phyloP scores from a whole-genome alignment of 1,140 invertebrate genomes.

The Papilio dardanus region DNA sequence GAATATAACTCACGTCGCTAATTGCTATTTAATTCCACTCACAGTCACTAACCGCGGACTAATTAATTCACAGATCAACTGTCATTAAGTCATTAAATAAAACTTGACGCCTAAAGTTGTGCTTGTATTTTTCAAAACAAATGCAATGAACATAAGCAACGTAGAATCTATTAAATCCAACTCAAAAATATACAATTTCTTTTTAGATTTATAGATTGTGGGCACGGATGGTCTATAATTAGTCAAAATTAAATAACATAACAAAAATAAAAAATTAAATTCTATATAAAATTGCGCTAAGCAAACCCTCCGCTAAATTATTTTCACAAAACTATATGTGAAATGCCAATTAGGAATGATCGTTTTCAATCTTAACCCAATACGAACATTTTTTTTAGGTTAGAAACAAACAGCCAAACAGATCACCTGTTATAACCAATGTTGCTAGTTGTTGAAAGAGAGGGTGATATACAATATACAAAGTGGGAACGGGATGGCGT shows the following conservation, averaged over 20 bases:
- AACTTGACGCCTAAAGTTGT: neutral
- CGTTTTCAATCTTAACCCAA: neutral
- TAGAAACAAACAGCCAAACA: neutral
- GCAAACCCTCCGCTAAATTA: conserved; percentile 27
- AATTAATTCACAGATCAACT: conserved; percentile 1
- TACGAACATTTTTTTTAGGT: neutral
- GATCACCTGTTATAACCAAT: neutral
- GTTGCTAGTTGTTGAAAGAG: neutral
- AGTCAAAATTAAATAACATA: neutral
- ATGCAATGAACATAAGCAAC: neutral
- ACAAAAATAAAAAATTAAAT: conserved; percentile 17
- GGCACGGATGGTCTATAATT: no score
- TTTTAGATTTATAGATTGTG: no score
- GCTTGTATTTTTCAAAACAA: neutral
- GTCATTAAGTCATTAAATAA: neutral
- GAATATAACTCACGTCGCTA: conserved; percentile 67
- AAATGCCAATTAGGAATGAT: conserved; percentile 37
- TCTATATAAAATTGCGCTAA: conserved; percentile 24
- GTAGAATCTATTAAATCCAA: no score
- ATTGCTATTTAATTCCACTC: conserved; percentile 59
- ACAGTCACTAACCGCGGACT: neutral
- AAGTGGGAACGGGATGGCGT: neutral
- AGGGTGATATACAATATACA: neutral
- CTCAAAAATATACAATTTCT: no score
- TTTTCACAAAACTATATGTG: neutral